Evolutionary conservation across 2,113 vertebrate genomes (phyloP).

Genomic region (Colossoma macropomum): DNA sequence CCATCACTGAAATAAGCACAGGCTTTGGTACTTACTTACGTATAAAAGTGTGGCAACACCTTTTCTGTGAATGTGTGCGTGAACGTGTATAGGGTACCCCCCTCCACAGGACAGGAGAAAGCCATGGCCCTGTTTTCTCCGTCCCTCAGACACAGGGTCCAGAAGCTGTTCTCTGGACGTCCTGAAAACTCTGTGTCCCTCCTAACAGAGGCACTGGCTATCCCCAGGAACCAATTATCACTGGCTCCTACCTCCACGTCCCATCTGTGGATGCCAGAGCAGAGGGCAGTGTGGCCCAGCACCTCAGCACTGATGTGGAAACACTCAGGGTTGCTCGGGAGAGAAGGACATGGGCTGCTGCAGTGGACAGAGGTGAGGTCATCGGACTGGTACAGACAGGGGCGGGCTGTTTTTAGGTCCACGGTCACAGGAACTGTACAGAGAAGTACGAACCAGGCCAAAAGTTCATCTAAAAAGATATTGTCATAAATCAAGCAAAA

Average conservation of each 20-base stretch:
- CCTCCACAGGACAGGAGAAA: constrained; percentile 64
- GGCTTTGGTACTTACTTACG: constrained; percentile 69
- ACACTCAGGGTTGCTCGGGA: constrained; percentile 77
- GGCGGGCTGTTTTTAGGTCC: constrained; percentile 79
- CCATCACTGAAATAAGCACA: constrained; percentile 60
- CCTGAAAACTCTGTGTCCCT: constrained; percentile 66
- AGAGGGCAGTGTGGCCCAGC: constrained; percentile 62
- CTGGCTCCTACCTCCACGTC: constrained; percentile 73
- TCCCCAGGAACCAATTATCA: constrained; percentile 76
- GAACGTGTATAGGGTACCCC: constrained; percentile 65
- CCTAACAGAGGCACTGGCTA: constrained; percentile 66
- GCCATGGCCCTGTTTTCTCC: constrained; percentile 74
- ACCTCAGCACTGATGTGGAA: constrained; percentile 77
- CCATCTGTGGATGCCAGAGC: constrained; percentile 74
- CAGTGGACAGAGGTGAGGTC: constrained; percentile 74
- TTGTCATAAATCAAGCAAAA: too few relatives aligned
- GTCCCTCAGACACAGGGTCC: constrained; percentile 75
- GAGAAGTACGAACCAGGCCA: constrained; percentile 45
- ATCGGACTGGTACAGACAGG: constrained; percentile 75
- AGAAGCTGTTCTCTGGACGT: constrained; percentile 76
- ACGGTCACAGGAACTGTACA: constrained; percentile 73
- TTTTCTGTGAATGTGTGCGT: constrained; percentile 66
- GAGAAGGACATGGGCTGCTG: constrained; percentile 53
- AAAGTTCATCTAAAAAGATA: too few relatives aligned
- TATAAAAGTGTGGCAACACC: constrained; percentile 77